phyloP scores from a whole-genome alignment of 2,888 invertebrate species.

The Metallyticus violacea region DNA sequence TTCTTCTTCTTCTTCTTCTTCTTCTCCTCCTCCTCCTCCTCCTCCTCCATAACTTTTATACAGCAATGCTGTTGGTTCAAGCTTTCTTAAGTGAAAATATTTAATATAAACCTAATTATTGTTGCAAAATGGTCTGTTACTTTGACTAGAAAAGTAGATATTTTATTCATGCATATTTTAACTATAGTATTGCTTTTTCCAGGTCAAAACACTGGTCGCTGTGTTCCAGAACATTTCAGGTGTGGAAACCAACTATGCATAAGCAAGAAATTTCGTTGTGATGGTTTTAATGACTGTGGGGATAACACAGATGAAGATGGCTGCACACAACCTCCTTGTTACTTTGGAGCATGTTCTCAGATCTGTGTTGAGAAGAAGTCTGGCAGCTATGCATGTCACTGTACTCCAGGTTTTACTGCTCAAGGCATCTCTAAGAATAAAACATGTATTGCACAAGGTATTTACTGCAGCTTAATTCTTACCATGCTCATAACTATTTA shows the following conservation, averaged over 20 bases:
- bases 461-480: too few species aligned
- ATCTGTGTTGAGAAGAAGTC: slow-evolving; percentile 64
- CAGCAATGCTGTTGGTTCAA: too few species aligned
- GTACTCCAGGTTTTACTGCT: slow-evolving; percentile 59
- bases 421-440: slow-evolving; percentile 38
- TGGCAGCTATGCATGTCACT: slow-evolving; percentile 55
- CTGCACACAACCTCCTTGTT: slow-evolving; percentile 50
- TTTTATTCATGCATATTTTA: neutral
- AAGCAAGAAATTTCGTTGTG: slow-evolving; percentile 39
- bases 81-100: too few species aligned
- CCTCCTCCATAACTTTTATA: too few species aligned
- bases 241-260: slow-evolving; percentile 44
- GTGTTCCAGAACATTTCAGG: slow-evolving; percentile 37
- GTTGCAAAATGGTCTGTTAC: neutral
- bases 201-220: slow-evolving; percentile 26
- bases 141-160: neutral
- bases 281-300: slow-evolving; percentile 42
- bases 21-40: too few species aligned
- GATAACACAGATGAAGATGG: slow-evolving; percentile 47
- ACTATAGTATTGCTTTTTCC: neutral
- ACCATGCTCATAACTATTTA: too few species aligned
- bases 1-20: too few species aligned
- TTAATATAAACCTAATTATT: neutral
- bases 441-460: slow-evolving; percentile 42
- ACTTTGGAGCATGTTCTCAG: slow-evolving; percentile 76